Evolutionary conservation across 1,140 invertebrate species (phyloP).

Genomic region (Polyergus mexicanus): DNA sequence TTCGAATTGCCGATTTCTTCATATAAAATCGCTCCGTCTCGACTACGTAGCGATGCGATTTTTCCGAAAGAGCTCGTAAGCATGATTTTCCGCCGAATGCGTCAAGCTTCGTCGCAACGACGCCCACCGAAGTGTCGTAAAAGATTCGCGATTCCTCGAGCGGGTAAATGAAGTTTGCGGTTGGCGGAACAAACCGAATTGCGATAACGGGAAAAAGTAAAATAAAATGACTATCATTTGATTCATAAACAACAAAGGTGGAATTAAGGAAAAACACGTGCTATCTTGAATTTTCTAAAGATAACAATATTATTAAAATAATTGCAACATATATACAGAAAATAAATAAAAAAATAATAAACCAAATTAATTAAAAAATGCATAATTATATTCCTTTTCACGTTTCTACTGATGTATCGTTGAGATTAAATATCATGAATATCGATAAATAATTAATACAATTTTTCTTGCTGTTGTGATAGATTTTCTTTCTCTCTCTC

Average conservation of each 20-base stretch:
- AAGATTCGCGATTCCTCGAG: conserved; percentile 47
- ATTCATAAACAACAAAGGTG: not conserved
- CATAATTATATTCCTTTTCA: not conserved
- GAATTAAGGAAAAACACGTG: conserved; percentile 22
- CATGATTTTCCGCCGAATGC: conserved; percentile 63
- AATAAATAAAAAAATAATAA: not conserved
- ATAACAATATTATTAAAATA: not conserved
- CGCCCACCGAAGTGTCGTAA: conserved; percentile 44
- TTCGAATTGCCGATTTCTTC: conserved; percentile 50
- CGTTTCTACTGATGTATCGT: not conserved
- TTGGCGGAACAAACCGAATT: conserved; percentile 52
- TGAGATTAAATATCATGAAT: not conserved
- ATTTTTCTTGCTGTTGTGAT: too few relatives aligned
- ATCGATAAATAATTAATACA: too few relatives aligned
- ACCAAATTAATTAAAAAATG: not conserved
- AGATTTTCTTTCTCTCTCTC: too few relatives aligned
- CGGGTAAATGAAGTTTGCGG: conserved; percentile 62
- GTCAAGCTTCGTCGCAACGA: conserved; percentile 44
- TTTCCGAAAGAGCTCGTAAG: conserved; percentile 54
- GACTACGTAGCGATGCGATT: conserved; percentile 45
- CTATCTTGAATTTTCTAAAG: not conserved
- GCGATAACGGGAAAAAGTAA: conserved; percentile 17
- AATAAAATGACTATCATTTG: conserved; percentile 3
- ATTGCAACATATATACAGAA: not conserved
- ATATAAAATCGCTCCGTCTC: conserved; percentile 42